A percentile compares a stretch with the other conserved stretches of the same genome.
These are phyloP conservation scores for Torymus auratus DNA, from an alignment of 2,888 invertebrate species.

Conservation along the genomic window DNA sequence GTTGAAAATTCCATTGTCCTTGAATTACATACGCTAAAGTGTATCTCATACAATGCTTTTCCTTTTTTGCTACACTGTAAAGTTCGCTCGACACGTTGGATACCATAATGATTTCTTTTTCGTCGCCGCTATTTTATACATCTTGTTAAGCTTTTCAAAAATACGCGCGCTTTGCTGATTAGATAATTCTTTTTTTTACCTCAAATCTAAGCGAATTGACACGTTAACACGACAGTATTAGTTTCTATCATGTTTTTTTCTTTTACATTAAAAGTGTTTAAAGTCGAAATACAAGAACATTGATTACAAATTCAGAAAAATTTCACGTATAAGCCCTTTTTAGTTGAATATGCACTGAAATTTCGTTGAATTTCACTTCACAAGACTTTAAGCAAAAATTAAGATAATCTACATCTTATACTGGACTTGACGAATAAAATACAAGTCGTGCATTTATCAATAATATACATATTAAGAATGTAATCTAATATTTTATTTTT, in stretches of 20 bases:
- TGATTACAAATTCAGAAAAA: constrained; percentile 53
- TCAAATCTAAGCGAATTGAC: constrained; percentile 51
- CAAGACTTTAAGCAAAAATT: not conserved
- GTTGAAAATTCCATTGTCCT: constrained; percentile 16
- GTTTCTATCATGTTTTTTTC: constrained; percentile 14
- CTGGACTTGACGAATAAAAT: constrained; percentile 36
- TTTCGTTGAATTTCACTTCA: constrained; percentile 37
- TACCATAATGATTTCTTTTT: constrained; percentile 30
- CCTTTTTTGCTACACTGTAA: constrained; percentile 30
- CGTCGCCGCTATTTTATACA: constrained; percentile 20
- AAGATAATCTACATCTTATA: not conserved
- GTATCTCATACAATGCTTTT: constrained; percentile 29
- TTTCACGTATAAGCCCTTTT: constrained; percentile 28
- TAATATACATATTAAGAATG: constrained; percentile 11
- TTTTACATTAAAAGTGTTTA: constrained; percentile 19
- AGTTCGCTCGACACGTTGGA: constrained; percentile 39
- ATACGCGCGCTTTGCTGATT: constrained; percentile 49
- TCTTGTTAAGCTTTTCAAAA: constrained; percentile 53
- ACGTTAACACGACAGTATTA: constrained; percentile 40
- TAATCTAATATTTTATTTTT: constrained; percentile 28
- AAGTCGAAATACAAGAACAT: constrained; percentile 51
- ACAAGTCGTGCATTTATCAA: constrained; percentile 16
- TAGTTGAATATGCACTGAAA: constrained; percentile 5
- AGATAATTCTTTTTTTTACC: constrained; percentile 29
- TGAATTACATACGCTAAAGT: constrained; percentile 2